Evolutionary conservation across 2,797 vertebrate genomes (phyloP).

Genomic region (Otus scops): DNA sequence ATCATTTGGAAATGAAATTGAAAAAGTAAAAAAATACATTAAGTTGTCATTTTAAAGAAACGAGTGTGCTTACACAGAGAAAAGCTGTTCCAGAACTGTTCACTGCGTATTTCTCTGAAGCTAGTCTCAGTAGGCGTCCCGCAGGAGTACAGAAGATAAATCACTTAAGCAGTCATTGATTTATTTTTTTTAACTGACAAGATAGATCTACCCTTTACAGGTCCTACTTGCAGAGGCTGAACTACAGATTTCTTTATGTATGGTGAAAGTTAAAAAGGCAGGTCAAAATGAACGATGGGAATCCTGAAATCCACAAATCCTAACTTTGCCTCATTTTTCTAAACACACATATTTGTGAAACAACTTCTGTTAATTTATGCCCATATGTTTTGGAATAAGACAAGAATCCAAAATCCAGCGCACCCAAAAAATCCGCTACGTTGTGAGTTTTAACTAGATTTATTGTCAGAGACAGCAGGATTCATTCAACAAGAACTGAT

Average conservation of each 20-base stretch:
- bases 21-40: not conserved
- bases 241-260: not conserved
- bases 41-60: not conserved
- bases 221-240: not conserved
- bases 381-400: not conserved
- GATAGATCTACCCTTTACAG: not conserved
- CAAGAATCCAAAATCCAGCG: not conserved
- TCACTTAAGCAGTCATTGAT: not conserved
- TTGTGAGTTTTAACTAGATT: not conserved
- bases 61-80: not conserved
- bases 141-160: not conserved
- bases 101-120: not conserved
- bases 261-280: not conserved
- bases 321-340: not conserved
- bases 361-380: not conserved
- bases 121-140: not conserved
- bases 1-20: not conserved
- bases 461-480: not conserved
- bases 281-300: not conserved
- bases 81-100: not conserved
- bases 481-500: not conserved
- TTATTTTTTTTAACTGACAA: not conserved
- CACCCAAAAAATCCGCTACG: not conserved
- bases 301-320: not conserved
- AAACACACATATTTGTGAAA: not conserved